Evolutionary conservation across 2,888 invertebrate genomes (phyloP).

Genomic region (Allacma fusca): DNA sequence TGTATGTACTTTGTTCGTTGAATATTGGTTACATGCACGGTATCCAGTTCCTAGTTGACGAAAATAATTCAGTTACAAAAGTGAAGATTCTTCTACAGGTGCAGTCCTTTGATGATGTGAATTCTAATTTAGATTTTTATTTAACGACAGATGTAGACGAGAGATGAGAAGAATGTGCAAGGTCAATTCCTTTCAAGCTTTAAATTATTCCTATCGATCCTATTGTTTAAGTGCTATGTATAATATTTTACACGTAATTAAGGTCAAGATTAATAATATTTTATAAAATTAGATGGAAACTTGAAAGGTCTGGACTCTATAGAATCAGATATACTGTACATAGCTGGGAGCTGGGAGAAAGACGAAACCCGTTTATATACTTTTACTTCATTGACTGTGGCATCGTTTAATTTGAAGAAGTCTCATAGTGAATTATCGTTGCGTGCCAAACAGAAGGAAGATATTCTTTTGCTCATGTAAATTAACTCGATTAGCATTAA

Average conservation of each 20-base stretch:
- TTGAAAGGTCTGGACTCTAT: neutral
- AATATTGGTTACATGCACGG: neutral
- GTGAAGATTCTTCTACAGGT: neutral
- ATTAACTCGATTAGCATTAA: constrained; percentile 12
- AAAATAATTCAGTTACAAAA: neutral
- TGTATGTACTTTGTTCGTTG: too few relatives aligned
- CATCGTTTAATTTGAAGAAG: neutral
- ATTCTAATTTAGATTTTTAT: constrained; percentile 14
- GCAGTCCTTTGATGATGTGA: neutral
- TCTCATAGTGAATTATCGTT: neutral
- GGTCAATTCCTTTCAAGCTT: constrained; percentile 23
- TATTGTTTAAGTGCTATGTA: neutral
- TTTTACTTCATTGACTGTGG: too few relatives aligned
- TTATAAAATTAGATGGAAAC: neutral
- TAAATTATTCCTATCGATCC: neutral
- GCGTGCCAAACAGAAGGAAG: neutral
- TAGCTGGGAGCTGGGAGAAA: too few relatives aligned
- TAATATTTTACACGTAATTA: constrained; percentile 1
- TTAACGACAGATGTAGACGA: neutral
- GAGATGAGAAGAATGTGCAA: neutral
- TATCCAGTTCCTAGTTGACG: neutral
- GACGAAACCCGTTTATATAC: too few relatives aligned
- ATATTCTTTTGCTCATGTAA: constrained; percentile 12
- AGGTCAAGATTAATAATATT: constrained; percentile 9
- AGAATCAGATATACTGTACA: too few relatives aligned